Percentiles rank a stretch among this genome's conserved stretches.
These are phyloP conservation scores for Hypena proboscidalis DNA, from an alignment of 2,888 invertebrate genomes.

Conservation along the genomic window DNA sequence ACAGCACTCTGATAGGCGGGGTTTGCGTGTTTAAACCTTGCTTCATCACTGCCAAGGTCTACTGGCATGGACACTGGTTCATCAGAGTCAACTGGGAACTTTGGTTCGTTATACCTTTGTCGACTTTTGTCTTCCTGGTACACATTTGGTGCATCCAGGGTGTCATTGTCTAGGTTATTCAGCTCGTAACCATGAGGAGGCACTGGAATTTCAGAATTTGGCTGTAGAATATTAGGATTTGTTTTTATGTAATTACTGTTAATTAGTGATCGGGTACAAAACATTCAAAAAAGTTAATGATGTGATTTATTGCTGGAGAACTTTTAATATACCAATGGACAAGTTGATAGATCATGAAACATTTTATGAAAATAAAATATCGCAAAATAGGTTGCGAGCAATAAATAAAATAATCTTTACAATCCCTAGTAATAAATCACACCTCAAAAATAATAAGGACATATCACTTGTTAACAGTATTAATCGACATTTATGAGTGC, in stretches of 20 bases:
- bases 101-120: slow-evolving; percentile 67
- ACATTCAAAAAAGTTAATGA: background rate
- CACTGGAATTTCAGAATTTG: slow-evolving; percentile 64
- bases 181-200: slow-evolving; percentile 88
- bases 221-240: background rate
- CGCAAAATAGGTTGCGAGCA: no score
- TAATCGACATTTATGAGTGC: slow-evolving; percentile 38
- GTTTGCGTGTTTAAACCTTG: slow-evolving; percentile 89
- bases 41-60: slow-evolving; percentile 70
- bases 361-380: background rate
- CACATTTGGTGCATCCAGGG: slow-evolving; percentile 86
- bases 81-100: slow-evolving; percentile 73
- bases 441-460: background rate
- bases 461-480: slow-evolving; percentile 25
- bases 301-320: background rate
- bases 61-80: slow-evolving; percentile 79
- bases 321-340: no score
- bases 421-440: slow-evolving; percentile 1
- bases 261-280: slow-evolving; percentile 16
- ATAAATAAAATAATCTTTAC: no score
- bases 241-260: slow-evolving; percentile 9
- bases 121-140: slow-evolving; percentile 77
- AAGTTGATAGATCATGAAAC: no score
- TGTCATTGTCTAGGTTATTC: slow-evolving; percentile 88
- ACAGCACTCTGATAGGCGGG: slow-evolving; percentile 92